Evolutionary conservation across 2,888 invertebrate genomes (phyloP).

Genomic region (Plutella xylostella): DNA sequence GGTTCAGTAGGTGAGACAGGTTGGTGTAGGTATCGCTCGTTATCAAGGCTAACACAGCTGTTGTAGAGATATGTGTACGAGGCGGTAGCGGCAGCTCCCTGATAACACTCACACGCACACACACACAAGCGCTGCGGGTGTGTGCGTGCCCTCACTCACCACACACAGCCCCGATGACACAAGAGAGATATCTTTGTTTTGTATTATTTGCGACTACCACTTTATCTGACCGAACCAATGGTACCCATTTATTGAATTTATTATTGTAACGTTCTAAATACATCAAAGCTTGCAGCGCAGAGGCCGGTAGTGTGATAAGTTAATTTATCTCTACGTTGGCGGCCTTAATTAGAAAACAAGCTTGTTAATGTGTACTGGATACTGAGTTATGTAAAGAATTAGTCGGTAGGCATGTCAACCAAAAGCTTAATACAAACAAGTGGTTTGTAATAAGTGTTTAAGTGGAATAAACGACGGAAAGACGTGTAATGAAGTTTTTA

Average conservation of each 20-base stretch:
- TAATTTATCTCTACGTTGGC: too few relatives aligned
- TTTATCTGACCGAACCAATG: conserved; percentile 35
- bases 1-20: neutral
- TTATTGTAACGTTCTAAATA: neutral
- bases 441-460: too few relatives aligned
- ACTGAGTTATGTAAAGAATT: too few relatives aligned
- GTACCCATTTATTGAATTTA: conserved; percentile 17
- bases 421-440: too few relatives aligned
- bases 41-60: conserved; percentile 46
- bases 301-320: too few relatives aligned
- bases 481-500: too few relatives aligned
- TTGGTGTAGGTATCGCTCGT: conserved; percentile 30
- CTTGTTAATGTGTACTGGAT: too few relatives aligned
- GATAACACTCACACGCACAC: conserved; percentile 21
- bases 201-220: conserved; percentile 46
- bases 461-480: too few relatives aligned
- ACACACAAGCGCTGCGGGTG: conserved; percentile 7
- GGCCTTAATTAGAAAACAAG: too few relatives aligned
- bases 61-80: conserved; percentile 35
- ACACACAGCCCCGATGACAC: conserved; percentile 27
- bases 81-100: conserved; percentile 32
- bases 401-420: too few relatives aligned
- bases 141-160: conserved; percentile 6
- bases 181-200: conserved; percentile 39
- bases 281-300: too few relatives aligned